Evolutionary conservation across 2,888 invertebrate species (phyloP).

Genomic region (Lumbricus terrestris): DNA sequence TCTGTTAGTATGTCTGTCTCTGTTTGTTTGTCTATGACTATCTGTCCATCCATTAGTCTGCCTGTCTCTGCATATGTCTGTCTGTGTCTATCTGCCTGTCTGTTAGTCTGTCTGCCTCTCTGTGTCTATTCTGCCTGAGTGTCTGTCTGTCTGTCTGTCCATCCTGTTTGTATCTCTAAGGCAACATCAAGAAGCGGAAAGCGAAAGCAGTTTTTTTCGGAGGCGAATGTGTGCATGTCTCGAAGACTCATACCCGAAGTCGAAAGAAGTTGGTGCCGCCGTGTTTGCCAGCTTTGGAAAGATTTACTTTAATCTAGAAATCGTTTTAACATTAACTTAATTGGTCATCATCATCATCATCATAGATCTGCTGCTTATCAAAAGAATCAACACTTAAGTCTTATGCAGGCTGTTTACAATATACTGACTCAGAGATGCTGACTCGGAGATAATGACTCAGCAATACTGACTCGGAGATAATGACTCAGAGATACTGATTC

Average conservation of each 20-base stretch:
- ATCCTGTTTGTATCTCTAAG: not conserved
- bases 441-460: no score
- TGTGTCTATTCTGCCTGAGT: no score
- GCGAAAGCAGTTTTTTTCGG: not conserved
- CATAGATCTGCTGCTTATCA: no score
- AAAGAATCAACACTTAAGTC: not conserved
- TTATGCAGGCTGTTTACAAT: not conserved
- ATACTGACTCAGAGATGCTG: no score
- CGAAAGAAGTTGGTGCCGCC: not conserved
- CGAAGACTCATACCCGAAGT: not conserved
- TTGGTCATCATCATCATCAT: not conserved
- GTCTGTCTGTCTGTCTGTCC: no score
- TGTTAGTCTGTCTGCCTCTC: no score
- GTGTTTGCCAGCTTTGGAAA: not conserved
- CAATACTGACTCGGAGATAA: no score
- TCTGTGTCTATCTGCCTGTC: no score
- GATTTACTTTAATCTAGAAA: conserved; percentile 13
- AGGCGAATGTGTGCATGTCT: not conserved
- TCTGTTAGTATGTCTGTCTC: no score
- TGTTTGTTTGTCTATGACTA: not conserved
- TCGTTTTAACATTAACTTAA: not conserved
- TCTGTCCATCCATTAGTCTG: no score
- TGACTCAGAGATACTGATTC: no score
- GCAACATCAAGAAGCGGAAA: not conserved
- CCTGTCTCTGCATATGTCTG: no score